Percentiles rank a stretch among this genome's conserved stretches.
Evolutionary conservation across 2,797 vertebrate species (phyloP).

Genomic region (Acipenser oxyrinchus): DNA sequence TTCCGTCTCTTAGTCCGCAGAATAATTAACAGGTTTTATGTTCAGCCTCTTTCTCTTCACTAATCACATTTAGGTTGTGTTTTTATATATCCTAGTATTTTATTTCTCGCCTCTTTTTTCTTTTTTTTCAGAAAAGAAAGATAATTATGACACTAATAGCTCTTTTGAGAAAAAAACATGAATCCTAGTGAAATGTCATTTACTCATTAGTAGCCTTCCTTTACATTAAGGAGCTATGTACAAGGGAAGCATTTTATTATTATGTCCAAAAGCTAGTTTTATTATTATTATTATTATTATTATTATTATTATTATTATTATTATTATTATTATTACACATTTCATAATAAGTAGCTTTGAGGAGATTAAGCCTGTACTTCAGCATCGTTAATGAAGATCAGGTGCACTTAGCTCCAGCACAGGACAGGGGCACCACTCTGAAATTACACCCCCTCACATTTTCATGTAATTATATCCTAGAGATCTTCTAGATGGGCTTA

Average conservation of each 20-base stretch:
- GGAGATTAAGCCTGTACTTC: too few species aligned
- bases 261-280: not conserved
- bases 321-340: not conserved
- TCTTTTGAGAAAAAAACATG: slow-evolving; percentile 9
- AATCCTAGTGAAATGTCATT: slow-evolving; percentile 4
- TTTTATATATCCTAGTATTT: slow-evolving; percentile 11
- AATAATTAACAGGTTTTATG: slow-evolving; percentile 31
- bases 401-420: too few species aligned
- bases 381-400: too few species aligned
- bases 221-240: slow-evolving; percentile 6
- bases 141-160: slow-evolving; percentile 16
- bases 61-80: slow-evolving; percentile 19
- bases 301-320: not conserved
- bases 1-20: slow-evolving; percentile 8
- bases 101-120: slow-evolving; percentile 9
- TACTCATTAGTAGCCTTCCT: slow-evolving; percentile 9
- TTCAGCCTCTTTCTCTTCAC: slow-evolving; percentile 12
- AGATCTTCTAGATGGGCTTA: too few species aligned
- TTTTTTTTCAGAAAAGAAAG: slow-evolving; percentile 4
- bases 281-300: too few species aligned
- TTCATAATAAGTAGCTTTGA: too few species aligned
- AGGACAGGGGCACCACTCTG: too few species aligned
- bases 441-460: too few species aligned
- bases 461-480: too few species aligned
- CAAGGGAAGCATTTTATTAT: not conserved